phyloP scores from a whole-genome alignment of 2,113 vertebrate species.

The Bos taurus region DNA sequence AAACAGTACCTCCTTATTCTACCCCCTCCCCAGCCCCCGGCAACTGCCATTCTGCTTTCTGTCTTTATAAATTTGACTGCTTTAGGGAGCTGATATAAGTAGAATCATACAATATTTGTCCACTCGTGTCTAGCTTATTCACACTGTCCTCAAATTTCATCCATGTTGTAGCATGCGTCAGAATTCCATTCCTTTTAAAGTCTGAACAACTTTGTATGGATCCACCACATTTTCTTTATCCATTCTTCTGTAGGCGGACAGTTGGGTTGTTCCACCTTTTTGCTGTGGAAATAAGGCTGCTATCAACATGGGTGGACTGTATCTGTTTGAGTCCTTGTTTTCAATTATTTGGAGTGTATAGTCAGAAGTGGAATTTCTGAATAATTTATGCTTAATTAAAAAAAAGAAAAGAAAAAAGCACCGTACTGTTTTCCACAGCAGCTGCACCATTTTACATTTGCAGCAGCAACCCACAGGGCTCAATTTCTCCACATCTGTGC shows the following conservation, averaged over 20 bases:
- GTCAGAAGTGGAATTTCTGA: background rate
- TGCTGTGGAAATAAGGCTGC: background rate
- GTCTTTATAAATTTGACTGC: background rate
- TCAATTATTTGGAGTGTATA: background rate
- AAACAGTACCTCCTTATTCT: background rate
- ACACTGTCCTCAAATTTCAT: background rate
- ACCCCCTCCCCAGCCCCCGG: too few species aligned
- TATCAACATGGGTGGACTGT: background rate
- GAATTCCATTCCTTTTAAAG: background rate
- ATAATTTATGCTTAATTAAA: background rate
- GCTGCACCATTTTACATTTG: background rate
- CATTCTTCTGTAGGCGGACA: background rate
- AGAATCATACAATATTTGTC: background rate
- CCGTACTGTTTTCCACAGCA: background rate
- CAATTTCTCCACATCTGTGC: background rate
- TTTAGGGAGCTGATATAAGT: background rate
- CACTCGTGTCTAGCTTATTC: background rate
- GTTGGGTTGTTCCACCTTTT: background rate
- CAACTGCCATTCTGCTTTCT: background rate
- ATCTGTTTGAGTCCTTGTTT: background rate
- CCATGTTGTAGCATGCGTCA: background rate
- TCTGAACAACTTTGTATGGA: background rate
- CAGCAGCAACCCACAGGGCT: background rate
- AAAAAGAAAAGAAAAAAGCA: background rate
- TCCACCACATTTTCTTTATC: background rate